Conservation (phyloP, 2,888 invertebrate species). For the Acrobasis suavella region DNA sequence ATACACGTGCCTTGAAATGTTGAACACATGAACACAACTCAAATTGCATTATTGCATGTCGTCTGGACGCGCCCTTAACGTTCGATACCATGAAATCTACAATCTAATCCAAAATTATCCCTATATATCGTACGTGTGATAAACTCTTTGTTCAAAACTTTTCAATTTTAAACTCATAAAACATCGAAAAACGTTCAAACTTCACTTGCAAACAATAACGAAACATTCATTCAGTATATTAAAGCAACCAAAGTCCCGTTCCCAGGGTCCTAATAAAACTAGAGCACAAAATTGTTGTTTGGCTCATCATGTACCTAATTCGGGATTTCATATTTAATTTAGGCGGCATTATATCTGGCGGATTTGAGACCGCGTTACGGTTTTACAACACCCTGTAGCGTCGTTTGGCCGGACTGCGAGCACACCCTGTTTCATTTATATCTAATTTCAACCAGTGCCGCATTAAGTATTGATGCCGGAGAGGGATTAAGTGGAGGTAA, state of each 20-base stretch:
- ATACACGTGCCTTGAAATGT: no score
- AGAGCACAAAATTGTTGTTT: slow-evolving; percentile 16
- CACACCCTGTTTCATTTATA: slow-evolving; percentile 59
- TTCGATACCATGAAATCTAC: no score
- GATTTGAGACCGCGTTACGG: slow-evolving; percentile 46
- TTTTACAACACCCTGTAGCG: slow-evolving; percentile 60
- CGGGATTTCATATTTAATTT: slow-evolving; percentile 56
- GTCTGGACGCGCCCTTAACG: no score
- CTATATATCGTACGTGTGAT: no score
- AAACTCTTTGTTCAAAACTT: no score
- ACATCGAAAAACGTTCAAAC: background rate
- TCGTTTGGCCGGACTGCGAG: slow-evolving; percentile 46
- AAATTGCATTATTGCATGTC: no score
- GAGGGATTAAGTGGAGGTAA: slow-evolving; percentile 35
- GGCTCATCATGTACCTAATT: slow-evolving; percentile 31
- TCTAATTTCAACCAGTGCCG: slow-evolving; percentile 45
- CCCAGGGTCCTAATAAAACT: slow-evolving; percentile 13
- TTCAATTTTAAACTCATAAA: no score
- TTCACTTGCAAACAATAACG: background rate
- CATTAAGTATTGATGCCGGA: slow-evolving; percentile 45
- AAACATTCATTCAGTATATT: background rate
- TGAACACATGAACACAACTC: no score
- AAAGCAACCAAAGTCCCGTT: background rate
- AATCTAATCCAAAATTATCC: no score
- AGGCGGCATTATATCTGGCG: slow-evolving; percentile 47